A percentile compares a stretch with the other conserved stretches of the same genome.
Evolutionary conservation across 2,113 vertebrate genomes (phyloP).

Genomic region (Oreochromis tanganicae): DNA sequence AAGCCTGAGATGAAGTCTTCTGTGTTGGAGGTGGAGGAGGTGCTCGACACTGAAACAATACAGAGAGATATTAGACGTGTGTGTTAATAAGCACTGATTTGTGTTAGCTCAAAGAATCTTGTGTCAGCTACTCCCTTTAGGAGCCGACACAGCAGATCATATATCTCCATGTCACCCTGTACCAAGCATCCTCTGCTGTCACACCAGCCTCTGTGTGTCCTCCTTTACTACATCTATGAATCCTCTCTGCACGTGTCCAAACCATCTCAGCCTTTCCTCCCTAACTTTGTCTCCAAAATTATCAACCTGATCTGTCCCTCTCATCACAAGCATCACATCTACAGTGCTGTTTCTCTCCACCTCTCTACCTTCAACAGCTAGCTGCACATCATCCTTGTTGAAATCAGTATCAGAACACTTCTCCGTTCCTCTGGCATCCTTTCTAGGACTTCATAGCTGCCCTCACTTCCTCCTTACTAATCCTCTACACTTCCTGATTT

Average conservation of each 20-base stretch:
- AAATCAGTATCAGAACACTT: neutral
- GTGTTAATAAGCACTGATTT: neutral
- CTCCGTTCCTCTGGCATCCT: neutral
- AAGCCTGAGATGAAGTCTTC: conserved; percentile 8
- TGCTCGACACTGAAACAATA: conserved; percentile 41
- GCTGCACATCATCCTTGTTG: neutral
- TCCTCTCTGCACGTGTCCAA: neutral
- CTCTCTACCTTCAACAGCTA: neutral
- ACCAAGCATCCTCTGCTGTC: neutral
- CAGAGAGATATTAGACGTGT: neutral
- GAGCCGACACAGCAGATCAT: neutral
- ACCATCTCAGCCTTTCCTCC: neutral
- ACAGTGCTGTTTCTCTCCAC: neutral
- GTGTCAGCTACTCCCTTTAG: neutral
- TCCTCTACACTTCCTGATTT: neutral
- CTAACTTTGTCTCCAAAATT: neutral
- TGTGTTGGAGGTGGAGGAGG: conserved; percentile 59
- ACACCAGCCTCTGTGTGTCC: neutral
- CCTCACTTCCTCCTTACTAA: neutral
- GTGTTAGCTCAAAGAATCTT: neutral
- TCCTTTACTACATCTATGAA: neutral
- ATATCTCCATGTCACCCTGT: neutral
- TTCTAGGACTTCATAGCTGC: neutral
- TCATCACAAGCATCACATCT: neutral
- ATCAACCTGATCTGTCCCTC: neutral